A percentile compares a stretch with the other conserved stretches of the same genome.
These are phyloP conservation scores for Crotalus viridis DNA, from an alignment of 2,113 vertebrate genomes.

Conservation along the genomic window DNA sequence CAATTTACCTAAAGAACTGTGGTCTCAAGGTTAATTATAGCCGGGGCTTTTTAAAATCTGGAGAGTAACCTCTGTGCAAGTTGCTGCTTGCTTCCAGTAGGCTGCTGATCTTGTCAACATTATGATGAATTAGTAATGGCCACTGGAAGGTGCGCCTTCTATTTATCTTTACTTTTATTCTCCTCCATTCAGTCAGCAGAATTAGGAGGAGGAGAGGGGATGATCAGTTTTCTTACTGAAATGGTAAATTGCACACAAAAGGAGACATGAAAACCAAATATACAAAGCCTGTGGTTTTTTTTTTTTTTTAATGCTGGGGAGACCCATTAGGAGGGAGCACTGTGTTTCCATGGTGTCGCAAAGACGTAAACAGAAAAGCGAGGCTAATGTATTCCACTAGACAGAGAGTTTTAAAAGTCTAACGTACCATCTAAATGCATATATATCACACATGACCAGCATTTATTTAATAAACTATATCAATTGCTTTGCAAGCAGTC, in stretches of 20 bases:
- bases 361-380: conserved; percentile 77
- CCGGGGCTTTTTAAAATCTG: conserved; percentile 33
- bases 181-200: conserved; percentile 16
- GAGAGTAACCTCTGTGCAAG: conserved; percentile 43
- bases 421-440: conserved; percentile 70
- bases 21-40: conserved; percentile 67
- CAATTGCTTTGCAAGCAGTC: conserved; percentile 41
- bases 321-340: conserved; percentile 68
- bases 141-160: conserved; percentile 66
- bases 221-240: conserved; percentile 66
- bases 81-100: background rate
- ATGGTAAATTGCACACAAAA: conserved; percentile 66
- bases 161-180: conserved; percentile 50
- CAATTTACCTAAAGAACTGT: conserved; percentile 60
- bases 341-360: conserved; percentile 76
- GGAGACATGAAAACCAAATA: conserved; percentile 69
- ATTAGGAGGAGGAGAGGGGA: conserved; percentile 20
- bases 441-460: conserved; percentile 68
- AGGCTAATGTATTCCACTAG: conserved; percentile 75
- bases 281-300: conserved; percentile 67
- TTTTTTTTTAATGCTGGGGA: conserved; percentile 75
- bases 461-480: conserved; percentile 70
- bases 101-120: conserved; percentile 12
- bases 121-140: conserved; percentile 32
- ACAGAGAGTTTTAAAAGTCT: conserved; percentile 75